These are phyloP conservation scores for Camelus dromedarius DNA, from an alignment of 2,113 vertebrate genomes.

Conservation along the genomic window DNA sequence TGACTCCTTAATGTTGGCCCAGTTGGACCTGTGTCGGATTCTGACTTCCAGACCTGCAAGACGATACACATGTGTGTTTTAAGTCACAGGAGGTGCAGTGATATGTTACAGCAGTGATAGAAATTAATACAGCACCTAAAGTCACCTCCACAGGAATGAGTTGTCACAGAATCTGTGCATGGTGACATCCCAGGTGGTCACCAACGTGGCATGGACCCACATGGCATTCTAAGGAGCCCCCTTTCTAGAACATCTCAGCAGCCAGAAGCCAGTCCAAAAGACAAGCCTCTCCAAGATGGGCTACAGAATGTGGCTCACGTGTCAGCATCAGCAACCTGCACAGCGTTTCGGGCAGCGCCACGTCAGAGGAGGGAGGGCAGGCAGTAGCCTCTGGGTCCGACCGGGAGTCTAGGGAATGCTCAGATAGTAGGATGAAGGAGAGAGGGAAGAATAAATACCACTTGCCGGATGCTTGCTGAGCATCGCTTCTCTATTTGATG, in stretches of 20 bases:
- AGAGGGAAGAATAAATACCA: too few relatives aligned
- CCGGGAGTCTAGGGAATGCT: too few relatives aligned
- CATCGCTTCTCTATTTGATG: accelerated
- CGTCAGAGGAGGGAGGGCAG: background rate
- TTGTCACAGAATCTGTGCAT: background rate
- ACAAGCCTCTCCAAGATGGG: accelerated
- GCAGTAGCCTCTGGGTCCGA: too few relatives aligned
- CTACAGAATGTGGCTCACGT: background rate
- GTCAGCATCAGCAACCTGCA: accelerated
- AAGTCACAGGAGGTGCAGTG: background rate
- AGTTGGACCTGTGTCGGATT: background rate
- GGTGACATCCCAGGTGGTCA: background rate
- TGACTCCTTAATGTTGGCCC: background rate
- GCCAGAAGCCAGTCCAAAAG: background rate
- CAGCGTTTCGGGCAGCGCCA: accelerated
- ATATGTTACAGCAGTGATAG: background rate
- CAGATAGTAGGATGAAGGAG: background rate
- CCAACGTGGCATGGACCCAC: too few relatives aligned
- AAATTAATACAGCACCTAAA: background rate
- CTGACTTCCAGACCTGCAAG: background rate
- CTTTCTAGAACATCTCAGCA: background rate
- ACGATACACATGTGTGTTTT: background rate
- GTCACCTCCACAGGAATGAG: accelerated
- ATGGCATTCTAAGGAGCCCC: accelerated
- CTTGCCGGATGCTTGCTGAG: background rate